Percentiles rank a stretch among this genome's conserved stretches.
phyloP scores from a whole-genome alignment of 2,113 vertebrate species.

The Psophia crepitans region DNA sequence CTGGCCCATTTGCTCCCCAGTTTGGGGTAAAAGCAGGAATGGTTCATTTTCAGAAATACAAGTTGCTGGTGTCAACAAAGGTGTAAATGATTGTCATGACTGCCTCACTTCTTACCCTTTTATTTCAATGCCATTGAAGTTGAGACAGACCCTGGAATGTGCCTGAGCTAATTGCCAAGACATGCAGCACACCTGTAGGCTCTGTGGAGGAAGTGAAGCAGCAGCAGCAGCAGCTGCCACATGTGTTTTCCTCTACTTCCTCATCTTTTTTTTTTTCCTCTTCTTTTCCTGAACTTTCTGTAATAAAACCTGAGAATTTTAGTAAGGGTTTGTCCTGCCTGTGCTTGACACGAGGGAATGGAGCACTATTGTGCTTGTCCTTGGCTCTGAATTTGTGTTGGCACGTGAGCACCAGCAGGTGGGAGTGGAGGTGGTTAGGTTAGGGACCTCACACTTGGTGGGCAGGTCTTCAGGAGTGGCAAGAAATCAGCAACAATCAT shows the following conservation, averaged over 20 bases:
- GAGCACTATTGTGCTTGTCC: fast-evolving
- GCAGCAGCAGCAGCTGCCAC: background rate
- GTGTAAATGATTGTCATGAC: background rate
- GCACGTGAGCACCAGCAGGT: background rate
- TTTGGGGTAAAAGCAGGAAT: background rate
- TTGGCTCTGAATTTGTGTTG: fast-evolving
- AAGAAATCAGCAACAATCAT: fast-evolving
- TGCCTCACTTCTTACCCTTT: background rate
- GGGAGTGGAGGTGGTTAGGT: background rate
- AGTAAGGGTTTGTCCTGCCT: background rate
- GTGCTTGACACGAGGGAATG: fast-evolving
- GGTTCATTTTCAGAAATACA: background rate
- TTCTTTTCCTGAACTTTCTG: background rate
- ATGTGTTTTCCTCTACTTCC: too few species aligned
- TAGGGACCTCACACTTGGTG: fast-evolving
- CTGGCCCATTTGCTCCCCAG: background rate
- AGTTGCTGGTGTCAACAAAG: background rate
- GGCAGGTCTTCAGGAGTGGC: background rate
- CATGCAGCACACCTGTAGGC: background rate
- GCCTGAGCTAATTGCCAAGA: background rate
- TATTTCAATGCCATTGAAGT: background rate
- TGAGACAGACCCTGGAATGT: background rate
- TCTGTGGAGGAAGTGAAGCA: background rate
- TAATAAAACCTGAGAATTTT: background rate
- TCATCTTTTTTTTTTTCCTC: background rate